Evolutionary conservation across 2,113 vertebrate genomes (phyloP).

Genomic region (Dicaeum eximium): DNA sequence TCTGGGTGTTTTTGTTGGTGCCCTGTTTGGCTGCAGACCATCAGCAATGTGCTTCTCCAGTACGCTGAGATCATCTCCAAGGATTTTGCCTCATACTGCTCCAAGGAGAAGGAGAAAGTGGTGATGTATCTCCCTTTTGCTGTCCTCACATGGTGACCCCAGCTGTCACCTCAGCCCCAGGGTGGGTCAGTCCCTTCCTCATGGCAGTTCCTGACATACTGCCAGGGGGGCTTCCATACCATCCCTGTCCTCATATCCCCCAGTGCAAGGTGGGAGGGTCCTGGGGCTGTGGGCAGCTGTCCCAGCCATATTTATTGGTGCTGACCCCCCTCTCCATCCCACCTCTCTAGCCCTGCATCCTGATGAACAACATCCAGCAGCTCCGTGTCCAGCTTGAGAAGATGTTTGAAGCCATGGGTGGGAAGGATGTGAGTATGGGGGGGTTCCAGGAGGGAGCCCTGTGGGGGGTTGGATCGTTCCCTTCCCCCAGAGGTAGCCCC

Average conservation of each 20-base stretch:
- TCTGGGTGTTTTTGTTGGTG: neutral
- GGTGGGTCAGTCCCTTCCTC: fast-evolving
- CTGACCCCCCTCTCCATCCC: neutral
- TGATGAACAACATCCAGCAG: conserved; percentile 99
- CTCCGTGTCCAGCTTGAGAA: conserved; percentile 95
- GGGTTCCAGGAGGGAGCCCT: neutral
- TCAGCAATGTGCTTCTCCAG: conserved; percentile 95
- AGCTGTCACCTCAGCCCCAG: neutral
- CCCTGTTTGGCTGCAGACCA: conserved; percentile 77
- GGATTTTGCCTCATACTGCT: conserved; percentile 91
- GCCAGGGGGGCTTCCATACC: neutral
- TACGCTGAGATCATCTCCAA: conserved; percentile 95
- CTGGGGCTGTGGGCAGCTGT: neutral
- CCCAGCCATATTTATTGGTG: neutral
- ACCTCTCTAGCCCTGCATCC: conserved; percentile 84
- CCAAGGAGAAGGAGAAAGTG: conserved; percentile 95
- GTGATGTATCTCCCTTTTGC: conserved; percentile 60
- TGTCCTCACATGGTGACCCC: neutral
- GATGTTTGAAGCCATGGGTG: conserved; percentile 99
- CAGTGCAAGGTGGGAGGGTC: neutral
- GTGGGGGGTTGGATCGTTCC: neutral
- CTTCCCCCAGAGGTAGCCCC: neutral
- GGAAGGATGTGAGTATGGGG: conserved; percentile 81
- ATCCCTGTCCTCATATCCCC: fast-evolving
- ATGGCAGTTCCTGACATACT: neutral